These are phyloP conservation scores for Coleophora flavipennella DNA, from an alignment of 2,888 invertebrate species.

Conservation along the genomic window DNA sequence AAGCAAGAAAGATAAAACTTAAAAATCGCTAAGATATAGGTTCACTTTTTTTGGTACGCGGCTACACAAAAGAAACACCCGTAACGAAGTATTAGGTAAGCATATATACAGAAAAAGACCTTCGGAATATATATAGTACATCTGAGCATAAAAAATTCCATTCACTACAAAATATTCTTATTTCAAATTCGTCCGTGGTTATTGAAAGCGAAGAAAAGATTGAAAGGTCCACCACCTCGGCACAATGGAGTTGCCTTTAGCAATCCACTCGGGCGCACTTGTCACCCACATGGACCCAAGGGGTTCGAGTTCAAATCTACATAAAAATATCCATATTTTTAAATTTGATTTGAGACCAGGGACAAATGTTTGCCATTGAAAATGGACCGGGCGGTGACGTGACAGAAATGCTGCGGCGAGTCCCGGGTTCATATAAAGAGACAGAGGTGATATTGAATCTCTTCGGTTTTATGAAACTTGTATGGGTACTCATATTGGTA, in stretches of 20 bases:
- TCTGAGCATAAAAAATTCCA: no score
- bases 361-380: constrained; percentile 71
- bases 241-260: constrained; percentile 40
- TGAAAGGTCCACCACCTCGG: constrained; percentile 31
- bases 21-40: no score
- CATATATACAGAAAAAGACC: neutral
- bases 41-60: no score
- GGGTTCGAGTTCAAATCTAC: constrained; percentile 55
- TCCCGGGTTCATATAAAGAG: no score
- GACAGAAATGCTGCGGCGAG: constrained; percentile 52
- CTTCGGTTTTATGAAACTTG: no score
- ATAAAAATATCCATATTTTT: constrained; percentile 67
- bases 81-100: no score
- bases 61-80: no score
- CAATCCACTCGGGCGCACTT: constrained; percentile 41
- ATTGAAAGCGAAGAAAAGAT: constrained; percentile 24
- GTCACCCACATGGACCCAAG: constrained; percentile 56
- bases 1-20: no score
- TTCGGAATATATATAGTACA: no score
- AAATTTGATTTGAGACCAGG: constrained; percentile 66
- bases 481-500: no score
- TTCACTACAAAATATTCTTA: neutral
- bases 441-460: no score
- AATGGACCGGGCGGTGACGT: constrained; percentile 56
- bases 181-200: neutral